Evolutionary conservation across 2,113 vertebrate species (phyloP).

Genomic region (Mixornis gularis): DNA sequence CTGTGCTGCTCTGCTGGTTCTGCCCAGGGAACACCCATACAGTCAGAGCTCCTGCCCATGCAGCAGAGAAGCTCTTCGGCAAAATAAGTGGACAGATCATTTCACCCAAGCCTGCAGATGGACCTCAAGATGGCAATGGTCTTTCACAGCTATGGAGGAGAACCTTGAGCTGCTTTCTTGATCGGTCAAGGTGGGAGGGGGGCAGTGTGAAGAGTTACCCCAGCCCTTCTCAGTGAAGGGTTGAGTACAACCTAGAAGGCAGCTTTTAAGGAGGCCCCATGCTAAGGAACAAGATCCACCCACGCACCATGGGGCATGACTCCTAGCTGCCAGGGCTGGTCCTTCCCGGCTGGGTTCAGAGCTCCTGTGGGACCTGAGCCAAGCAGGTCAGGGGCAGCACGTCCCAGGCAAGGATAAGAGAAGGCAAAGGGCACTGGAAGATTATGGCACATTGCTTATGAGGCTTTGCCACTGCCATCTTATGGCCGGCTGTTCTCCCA

Average conservation of each 20-base stretch:
- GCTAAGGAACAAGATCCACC: neutral
- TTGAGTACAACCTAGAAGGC: neutral
- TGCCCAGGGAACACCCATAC: neutral
- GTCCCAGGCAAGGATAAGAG: slow-evolving; percentile 12
- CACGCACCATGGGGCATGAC: neutral
- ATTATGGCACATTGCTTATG: neutral
- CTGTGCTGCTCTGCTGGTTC: neutral
- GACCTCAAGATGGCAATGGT: neutral
- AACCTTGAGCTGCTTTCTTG: neutral
- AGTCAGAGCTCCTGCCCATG: neutral
- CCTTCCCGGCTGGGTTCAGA: slow-evolving; percentile 25
- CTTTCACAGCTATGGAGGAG: neutral
- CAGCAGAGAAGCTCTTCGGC: neutral
- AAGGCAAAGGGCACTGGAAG: slow-evolving; percentile 39
- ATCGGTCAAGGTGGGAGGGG: too few species aligned
- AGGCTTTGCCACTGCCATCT: neutral
- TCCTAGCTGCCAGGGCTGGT: slow-evolving; percentile 30
- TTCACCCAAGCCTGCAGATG: neutral
- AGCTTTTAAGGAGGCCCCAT: neutral
- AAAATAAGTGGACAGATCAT: neutral
- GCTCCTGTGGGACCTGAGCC: neutral
- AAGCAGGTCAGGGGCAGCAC: slow-evolving; percentile 22
- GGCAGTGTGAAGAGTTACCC: rapidly evolving
- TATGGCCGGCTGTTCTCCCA: rapidly evolving
- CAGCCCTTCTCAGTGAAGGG: neutral